Evolutionary conservation across 2,888 invertebrate genomes (phyloP).

Genomic region (Lithophane semibrunnea): DNA sequence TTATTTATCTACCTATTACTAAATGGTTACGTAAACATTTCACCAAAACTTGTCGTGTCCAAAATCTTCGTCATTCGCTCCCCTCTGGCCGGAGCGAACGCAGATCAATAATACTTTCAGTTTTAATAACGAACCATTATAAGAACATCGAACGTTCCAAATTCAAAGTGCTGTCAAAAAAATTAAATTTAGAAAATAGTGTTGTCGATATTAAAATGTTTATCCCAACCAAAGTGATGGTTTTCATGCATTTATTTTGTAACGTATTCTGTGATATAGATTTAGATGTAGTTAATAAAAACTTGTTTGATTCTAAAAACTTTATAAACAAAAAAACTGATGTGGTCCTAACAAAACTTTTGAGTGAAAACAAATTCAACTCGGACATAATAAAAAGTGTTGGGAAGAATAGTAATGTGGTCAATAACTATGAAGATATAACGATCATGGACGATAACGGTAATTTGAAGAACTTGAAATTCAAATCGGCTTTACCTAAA

Average conservation of each 20-base stretch:
- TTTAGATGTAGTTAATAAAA: conserved; percentile 70
- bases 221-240: conserved; percentile 64
- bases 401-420: conserved; percentile 73
- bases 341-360: conserved; percentile 71
- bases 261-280: conserved; percentile 69
- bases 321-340: conserved; percentile 70
- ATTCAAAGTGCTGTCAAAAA: conserved; percentile 22
- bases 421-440: conserved; percentile 84
- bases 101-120: conserved; percentile 78
- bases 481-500: conserved; percentile 76
- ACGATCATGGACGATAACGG: conserved; percentile 82
- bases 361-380: conserved; percentile 76
- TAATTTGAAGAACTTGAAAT: conserved; percentile 82
- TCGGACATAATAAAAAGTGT: conserved; percentile 74
- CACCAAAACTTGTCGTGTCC: conserved; percentile 77
- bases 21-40: conserved; percentile 85
- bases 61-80: conserved; percentile 80
- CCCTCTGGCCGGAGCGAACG: conserved; percentile 73
- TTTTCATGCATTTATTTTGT: conserved; percentile 68
- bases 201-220: conserved; percentile 39
- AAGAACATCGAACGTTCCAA: conserved; percentile 16
- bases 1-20: conserved; percentile 63
- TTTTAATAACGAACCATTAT: conserved; percentile 66
- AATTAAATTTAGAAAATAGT: conserved; percentile 9
- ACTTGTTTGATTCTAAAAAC: conserved; percentile 77